Conservation (phyloP, 2,797 vertebrate species). For the Mareca strepera region DNA sequence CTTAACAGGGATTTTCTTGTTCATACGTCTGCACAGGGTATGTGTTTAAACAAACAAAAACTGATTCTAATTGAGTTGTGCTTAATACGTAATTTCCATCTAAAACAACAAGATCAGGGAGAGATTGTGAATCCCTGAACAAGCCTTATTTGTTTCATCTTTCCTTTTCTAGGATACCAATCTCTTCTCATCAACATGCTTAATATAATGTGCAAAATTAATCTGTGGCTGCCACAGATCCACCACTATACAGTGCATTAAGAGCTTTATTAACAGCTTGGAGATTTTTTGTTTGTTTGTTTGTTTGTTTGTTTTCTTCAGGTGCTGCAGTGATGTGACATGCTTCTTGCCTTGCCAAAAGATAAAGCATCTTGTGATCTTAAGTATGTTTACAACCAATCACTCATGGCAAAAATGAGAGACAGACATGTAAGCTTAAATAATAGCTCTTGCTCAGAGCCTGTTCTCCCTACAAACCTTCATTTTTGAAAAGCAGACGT, state of each 20-base stretch:
- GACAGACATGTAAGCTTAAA: slow-evolving; percentile 21
- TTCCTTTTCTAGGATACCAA: background rate
- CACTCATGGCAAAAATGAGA: slow-evolving; percentile 44
- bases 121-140: background rate
- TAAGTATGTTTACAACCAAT: slow-evolving; percentile 52
- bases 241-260: background rate
- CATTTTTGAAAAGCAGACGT: slow-evolving; percentile 28
- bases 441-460: slow-evolving; percentile 27
- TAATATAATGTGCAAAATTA: background rate
- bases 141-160: background rate
- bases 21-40: slow-evolving; percentile 80
- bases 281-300: background rate
- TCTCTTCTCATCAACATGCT: background rate
- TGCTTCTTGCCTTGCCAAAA: slow-evolving; percentile 20
- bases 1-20: slow-evolving; percentile 90
- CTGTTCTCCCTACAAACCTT: slow-evolving; percentile 5
- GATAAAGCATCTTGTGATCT: slow-evolving; percentile 52
- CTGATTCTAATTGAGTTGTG: slow-evolving; percentile 30
- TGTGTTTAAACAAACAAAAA: slow-evolving; percentile 63
- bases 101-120: background rate
- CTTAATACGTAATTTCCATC: background rate
- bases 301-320: slow-evolving; percentile 41
- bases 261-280: slow-evolving; percentile 26
- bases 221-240: background rate
- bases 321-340: slow-evolving; percentile 17